phyloP scores from a whole-genome alignment of 2,797 vertebrate genomes.

The Craterocephalus amniculus region DNA sequence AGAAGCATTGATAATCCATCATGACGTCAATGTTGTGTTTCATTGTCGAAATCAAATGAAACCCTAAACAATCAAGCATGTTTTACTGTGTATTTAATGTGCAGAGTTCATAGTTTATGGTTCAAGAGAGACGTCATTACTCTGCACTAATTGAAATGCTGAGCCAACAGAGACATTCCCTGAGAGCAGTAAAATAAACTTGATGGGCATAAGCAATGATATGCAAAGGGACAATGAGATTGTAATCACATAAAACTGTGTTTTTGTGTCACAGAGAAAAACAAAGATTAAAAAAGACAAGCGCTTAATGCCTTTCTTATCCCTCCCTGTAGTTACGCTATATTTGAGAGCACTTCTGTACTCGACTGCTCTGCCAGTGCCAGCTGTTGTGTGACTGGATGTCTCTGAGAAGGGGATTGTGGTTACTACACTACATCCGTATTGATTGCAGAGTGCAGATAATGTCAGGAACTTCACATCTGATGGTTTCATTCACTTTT shows the following conservation, averaged over 20 bases:
- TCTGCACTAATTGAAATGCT: constrained; percentile 10
- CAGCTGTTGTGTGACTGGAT: constrained; percentile 37
- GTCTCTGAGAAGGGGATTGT: constrained; percentile 36
- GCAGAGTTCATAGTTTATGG: constrained; percentile 20
- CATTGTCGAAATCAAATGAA: constrained; percentile 28
- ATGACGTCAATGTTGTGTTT: constrained; percentile 3
- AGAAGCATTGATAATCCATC: constrained; percentile 24
- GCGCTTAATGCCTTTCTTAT: constrained; percentile 22
- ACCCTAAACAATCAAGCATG: not conserved
- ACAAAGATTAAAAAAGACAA: constrained; percentile 19
- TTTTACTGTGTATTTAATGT: constrained; percentile 9
- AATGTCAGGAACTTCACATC: constrained; percentile 40
- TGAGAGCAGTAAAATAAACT: constrained; percentile 3
- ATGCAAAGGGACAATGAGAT: constrained; percentile 6
- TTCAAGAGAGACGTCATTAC: not conserved
- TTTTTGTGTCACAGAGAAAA: constrained; percentile 11
- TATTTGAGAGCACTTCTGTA: constrained; percentile 40
- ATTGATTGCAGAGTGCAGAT: constrained; percentile 58
- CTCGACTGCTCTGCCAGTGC: constrained; percentile 33
- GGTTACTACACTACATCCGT: constrained; percentile 42
- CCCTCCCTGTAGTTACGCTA: constrained; percentile 40
- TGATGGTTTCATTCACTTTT: constrained; percentile 47
- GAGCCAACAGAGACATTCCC: not conserved
- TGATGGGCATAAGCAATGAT: constrained; percentile 29
- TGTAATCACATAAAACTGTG: constrained; percentile 2